Base-by-base conservation (phyloP, 2,888 invertebrate species). In the Eutolmus rufibarbis region DNA sequence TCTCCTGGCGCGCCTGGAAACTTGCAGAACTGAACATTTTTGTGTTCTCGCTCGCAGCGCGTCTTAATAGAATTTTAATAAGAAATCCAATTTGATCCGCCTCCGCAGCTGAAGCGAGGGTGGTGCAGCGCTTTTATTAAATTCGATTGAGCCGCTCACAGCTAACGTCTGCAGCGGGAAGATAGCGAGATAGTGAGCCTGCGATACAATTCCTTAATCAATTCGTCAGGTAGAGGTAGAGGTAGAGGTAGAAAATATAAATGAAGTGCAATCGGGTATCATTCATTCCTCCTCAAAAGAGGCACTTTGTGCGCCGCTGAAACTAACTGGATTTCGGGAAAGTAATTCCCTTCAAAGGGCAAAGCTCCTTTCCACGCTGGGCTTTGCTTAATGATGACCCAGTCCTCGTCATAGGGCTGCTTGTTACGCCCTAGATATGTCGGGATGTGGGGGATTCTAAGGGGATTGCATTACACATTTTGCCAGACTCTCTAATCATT, bases 1-100 rank as follows among this genome's bases (percentile, higher is more conserved):
- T 34, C 76, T 40, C 19, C 40, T 37, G 37, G 16, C n/a, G n/a
- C 40, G 8, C 76, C 34, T 8, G 31, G 76, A 76, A 76, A 76
- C 76, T 37, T 37, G 37, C 37, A 40, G 16, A 76, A 76, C 16
- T 76, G 19, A 76, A 76, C 2, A 28, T 19, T 76, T 40, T 37
- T 76, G 76, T 76, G 40, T 37, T 40, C 76, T 14, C 34, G 34
- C 16, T 40, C 40, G 76, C 34, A 40, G 5, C 76, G n/a, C 9
- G 76, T 76, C 40, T 76, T 76, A 76, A 76, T 76, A 76, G 34
- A 76, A 76, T 76, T 76, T 76, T 76, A 76, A 76, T 76, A 76
- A 14, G 76, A 76, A 76, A 76, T 76, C 40, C 40, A 37, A 76
- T 76, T 76, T 76, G 23, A 66, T 28, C 28, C 34, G 5, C n/a